phyloP scores from a whole-genome alignment of 2,888 invertebrate species.

The Nomada flava region DNA sequence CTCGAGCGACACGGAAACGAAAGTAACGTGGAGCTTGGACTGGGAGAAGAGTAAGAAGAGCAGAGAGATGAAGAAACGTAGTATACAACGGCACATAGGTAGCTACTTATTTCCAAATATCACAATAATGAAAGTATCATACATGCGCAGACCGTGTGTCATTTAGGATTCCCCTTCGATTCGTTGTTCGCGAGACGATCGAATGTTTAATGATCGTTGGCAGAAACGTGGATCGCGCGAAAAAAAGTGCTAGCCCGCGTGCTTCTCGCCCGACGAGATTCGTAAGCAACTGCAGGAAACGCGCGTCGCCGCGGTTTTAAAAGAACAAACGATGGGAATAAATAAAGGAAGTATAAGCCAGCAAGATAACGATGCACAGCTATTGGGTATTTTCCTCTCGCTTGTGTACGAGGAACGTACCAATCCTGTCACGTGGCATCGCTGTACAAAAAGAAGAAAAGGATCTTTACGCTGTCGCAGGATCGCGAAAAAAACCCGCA shows the following conservation, averaged over 20 bases:
- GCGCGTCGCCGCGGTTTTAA: not conserved
- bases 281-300: not conserved
- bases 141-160: conserved; percentile 33
- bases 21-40: not conserved
- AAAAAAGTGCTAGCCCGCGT: not conserved
- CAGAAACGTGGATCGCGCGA: not conserved
- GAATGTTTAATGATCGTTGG: conserved; percentile 2
- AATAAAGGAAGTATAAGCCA: conserved; percentile 16
- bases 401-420: not conserved
- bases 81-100: conserved; percentile 58
- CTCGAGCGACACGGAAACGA: not conserved
- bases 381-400: conserved; percentile 1
- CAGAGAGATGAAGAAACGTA: conserved; percentile 32
- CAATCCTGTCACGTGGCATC: no score
- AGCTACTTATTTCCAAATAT: conserved; percentile 74
- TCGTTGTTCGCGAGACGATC: conserved; percentile 21
- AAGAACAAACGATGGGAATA: conserved; percentile 37
- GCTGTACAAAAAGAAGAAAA: no score
- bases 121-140: conserved; percentile 70
- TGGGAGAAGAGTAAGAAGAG: conserved; percentile 3
- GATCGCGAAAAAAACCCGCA: no score
- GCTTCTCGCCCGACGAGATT: not conserved
- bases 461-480: no score
- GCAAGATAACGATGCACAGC: conserved; percentile 1
- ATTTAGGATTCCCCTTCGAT: conserved; percentile 31